phyloP scores from a whole-genome alignment of 1,140 invertebrate species.

The Gonioctena quinquepunctata region DNA sequence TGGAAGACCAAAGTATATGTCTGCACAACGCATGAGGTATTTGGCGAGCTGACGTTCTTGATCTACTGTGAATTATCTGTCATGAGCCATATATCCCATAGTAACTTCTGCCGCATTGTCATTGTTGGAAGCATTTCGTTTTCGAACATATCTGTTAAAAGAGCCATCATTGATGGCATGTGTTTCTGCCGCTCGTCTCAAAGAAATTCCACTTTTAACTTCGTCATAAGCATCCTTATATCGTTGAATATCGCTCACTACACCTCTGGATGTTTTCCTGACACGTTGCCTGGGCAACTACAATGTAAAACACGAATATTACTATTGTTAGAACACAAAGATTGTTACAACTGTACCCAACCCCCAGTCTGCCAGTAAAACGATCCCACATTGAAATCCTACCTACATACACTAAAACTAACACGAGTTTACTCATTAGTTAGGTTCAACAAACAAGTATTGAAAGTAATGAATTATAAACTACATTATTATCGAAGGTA shows the following conservation, averaged over 20 bases:
- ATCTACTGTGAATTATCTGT: not conserved
- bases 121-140: not conserved
- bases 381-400: too few species aligned
- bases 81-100: too few species aligned
- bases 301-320: not conserved
- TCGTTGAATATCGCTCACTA: not conserved
- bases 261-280: not conserved
- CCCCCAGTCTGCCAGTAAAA: too few species aligned
- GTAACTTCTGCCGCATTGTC: too few species aligned
- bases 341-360: not conserved
- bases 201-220: not conserved
- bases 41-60: conserved; percentile 20
- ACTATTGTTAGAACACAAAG: too few species aligned
- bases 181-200: not conserved
- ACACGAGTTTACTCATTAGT: too few species aligned
- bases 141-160: not conserved
- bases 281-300: not conserved
- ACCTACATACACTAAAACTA: too few species aligned
- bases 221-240: not conserved
- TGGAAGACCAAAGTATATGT: conserved; percentile 42
- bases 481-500: too few species aligned
- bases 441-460: too few species aligned
- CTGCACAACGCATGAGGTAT: conserved; percentile 23
- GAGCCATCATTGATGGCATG: not conserved
- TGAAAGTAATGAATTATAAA: too few species aligned